Percentiles rank a stretch among this genome's conserved stretches.
phyloP scores from a whole-genome alignment of 2,888 invertebrate genomes.

The Andrena trimmerana region DNA sequence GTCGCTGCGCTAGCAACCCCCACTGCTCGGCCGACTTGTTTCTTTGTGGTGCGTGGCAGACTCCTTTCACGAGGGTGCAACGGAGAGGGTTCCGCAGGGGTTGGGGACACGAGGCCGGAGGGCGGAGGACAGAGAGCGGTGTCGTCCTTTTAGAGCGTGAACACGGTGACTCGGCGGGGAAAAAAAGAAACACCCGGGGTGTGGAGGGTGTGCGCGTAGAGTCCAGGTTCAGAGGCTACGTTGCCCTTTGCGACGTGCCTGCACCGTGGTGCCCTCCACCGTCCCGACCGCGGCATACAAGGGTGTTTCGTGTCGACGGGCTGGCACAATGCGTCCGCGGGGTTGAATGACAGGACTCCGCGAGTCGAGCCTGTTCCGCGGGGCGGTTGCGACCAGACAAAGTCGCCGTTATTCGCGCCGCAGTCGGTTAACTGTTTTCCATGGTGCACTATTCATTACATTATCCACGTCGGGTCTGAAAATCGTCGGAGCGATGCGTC shows the following conservation, averaged over 20 bases:
- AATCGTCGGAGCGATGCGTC: too few species aligned
- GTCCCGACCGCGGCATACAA: constrained; percentile 11
- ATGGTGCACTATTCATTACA: too few species aligned
- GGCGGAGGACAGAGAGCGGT: constrained; percentile 17
- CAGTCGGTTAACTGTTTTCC: neutral
- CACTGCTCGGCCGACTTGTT: constrained; percentile 48
- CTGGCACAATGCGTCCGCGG: constrained; percentile 53
- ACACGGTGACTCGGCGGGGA: constrained; percentile 35
- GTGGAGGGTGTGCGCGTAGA: constrained; percentile 20
- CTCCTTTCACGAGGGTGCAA: constrained; percentile 66
- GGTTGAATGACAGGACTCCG: constrained; percentile 36
- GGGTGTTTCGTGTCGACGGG: constrained; percentile 45
- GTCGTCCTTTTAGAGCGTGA: constrained; percentile 50
- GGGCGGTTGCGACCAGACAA: constrained; percentile 43
- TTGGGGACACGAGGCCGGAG: neutral
- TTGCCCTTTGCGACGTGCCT: constrained; percentile 37
- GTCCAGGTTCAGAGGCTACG: constrained; percentile 21
- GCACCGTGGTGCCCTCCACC: constrained; percentile 71
- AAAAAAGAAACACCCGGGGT: constrained; percentile 16
- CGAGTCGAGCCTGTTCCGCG: constrained; percentile 40
- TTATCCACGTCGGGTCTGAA: too few species aligned
- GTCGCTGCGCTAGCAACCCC: constrained; percentile 42
- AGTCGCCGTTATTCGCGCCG: constrained; percentile 25
- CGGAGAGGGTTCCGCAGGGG: constrained; percentile 32
- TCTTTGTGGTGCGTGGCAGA: constrained; percentile 57